Evolutionary conservation across 2,888 invertebrate genomes (phyloP).

Genomic region (Stenoptilia bipunctidactyla): DNA sequence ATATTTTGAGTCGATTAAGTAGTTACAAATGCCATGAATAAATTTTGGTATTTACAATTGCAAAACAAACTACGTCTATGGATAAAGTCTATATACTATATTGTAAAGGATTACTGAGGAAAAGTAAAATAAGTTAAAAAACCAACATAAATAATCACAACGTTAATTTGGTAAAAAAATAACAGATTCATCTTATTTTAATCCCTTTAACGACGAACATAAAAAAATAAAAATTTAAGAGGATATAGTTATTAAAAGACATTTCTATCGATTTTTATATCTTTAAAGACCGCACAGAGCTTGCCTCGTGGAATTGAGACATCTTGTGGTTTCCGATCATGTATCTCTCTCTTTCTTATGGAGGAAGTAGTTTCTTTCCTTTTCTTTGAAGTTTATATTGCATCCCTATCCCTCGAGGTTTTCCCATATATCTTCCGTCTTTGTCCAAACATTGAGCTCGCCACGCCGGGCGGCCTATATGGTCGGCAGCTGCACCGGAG

Average conservation of each 20-base stretch:
- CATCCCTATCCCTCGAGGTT: conserved; percentile 51
- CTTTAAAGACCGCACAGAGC: conserved; percentile 63
- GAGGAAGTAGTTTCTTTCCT: conserved; percentile 42
- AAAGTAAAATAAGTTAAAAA: too few relatives aligned
- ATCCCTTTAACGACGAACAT: too few relatives aligned
- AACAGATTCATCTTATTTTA: too few relatives aligned
- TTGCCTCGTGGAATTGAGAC: conserved; percentile 68
- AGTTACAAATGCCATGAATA: conserved; percentile 1
- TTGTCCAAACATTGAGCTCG: conserved; percentile 62
- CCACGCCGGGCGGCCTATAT: conserved; percentile 30
- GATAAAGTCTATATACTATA: too few relatives aligned
- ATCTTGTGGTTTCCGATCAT: conserved; percentile 70
- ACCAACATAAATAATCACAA: too few relatives aligned
- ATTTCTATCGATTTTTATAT: conserved; percentile 56
- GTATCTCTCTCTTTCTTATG: conserved; percentile 45
- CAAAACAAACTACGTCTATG: too few relatives aligned
- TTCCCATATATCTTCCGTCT: conserved; percentile 60
- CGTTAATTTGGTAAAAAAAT: too few relatives aligned
- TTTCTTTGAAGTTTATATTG: conserved; percentile 47
- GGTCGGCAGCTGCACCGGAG: conserved; percentile 63
- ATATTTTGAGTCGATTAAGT: too few relatives aligned
- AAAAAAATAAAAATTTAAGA: too few relatives aligned
- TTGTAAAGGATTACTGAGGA: too few relatives aligned
- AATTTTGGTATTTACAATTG: too few relatives aligned
- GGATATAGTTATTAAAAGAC: conserved; percentile 23